These are phyloP conservation scores for Myzus persicae DNA, from an alignment of 1,140 invertebrate genomes.

Conservation along the genomic window DNA sequence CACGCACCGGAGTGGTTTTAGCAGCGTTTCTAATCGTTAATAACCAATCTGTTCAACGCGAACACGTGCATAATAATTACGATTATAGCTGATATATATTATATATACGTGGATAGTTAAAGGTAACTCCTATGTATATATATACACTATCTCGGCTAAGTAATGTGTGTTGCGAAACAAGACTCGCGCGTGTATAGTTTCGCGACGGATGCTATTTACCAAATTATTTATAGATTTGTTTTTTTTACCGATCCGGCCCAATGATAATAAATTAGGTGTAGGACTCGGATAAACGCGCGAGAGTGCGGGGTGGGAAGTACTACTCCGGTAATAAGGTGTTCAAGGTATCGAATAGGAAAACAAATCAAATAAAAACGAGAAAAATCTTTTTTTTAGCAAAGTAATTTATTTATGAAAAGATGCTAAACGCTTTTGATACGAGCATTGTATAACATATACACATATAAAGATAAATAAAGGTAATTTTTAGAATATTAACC, in stretches of 20 bases:
- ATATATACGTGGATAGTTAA: not conserved
- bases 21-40: constrained; percentile 54
- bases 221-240: constrained; percentile 20
- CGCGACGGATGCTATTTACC: not conserved
- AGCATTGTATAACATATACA: not conserved
- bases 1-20: not conserved
- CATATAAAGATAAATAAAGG: constrained; percentile 8
- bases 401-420: constrained; percentile 13
- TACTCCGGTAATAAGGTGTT: not conserved
- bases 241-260: constrained; percentile 3
- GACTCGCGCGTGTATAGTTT: not conserved
- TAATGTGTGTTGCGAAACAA: not conserved
- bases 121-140: not conserved
- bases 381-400: not conserved
- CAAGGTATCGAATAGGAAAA: not conserved
- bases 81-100: not conserved
- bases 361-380: not conserved
- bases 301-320: not conserved
- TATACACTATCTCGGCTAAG: not conserved
- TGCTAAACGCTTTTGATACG: not conserved
- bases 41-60: constrained; percentile 28
- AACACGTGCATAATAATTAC: constrained; percentile 49
- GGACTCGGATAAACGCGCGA: not conserved
- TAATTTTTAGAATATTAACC: not conserved
- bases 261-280: constrained; percentile 6